These are phyloP conservation scores for Tylochromis polylepis DNA, from an alignment of 2,113 vertebrate genomes.

Conservation along the genomic window DNA sequence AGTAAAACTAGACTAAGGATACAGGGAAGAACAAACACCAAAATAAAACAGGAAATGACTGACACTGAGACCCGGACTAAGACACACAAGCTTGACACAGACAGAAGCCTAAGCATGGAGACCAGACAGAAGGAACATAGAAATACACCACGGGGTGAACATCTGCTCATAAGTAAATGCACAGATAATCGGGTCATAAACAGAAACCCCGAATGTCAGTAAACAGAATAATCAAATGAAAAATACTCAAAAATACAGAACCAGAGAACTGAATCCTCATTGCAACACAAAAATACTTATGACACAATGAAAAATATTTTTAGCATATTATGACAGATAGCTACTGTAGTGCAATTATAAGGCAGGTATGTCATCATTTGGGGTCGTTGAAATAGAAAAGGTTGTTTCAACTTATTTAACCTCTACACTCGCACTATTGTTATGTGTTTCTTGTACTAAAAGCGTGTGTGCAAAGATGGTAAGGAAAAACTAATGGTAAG, in stretches of 20 bases:
- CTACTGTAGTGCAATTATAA: neutral
- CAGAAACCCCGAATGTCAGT: neutral
- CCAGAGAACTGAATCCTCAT: rapidly evolving
- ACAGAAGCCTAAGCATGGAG: neutral
- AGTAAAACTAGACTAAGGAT: neutral
- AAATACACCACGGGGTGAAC: neutral
- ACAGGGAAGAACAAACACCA: neutral
- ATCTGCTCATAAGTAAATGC: neutral
- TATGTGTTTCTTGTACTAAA: too few species aligned
- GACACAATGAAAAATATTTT: neutral
- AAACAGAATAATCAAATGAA: too few species aligned
- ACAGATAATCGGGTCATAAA: neutral
- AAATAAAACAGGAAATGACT: neutral
- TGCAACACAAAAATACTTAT: too few species aligned
- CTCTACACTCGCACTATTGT: too few species aligned
- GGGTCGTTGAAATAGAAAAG: too few species aligned
- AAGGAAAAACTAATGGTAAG: too few species aligned
- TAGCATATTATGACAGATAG: neutral
- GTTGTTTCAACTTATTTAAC: too few species aligned
- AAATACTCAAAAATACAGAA: too few species aligned
- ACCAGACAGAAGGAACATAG: neutral
- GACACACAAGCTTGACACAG: neutral
- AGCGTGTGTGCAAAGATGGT: too few species aligned
- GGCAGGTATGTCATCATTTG: too few species aligned
- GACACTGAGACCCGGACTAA: neutral